phyloP scores from a whole-genome alignment of 2,888 invertebrate genomes.

The Eudasyphora cyanicolor region DNA sequence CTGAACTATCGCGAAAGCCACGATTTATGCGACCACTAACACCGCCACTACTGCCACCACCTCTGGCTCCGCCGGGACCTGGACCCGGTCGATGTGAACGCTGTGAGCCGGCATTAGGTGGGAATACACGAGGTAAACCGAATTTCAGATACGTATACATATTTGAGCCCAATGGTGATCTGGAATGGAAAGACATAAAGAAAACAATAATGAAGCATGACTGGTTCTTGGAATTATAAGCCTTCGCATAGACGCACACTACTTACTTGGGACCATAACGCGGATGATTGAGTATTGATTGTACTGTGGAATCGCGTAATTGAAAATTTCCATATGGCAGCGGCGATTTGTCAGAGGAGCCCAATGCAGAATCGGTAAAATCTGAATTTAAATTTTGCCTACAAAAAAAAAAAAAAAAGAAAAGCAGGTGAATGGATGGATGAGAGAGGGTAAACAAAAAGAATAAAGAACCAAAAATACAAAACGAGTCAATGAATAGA shows the following conservation, averaged over 20 bases:
- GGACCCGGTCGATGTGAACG: slow-evolving; percentile 82
- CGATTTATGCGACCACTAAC: slow-evolving; percentile 82
- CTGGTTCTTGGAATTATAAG: not conserved
- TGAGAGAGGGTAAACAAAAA: slow-evolving; percentile 48
- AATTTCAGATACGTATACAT: slow-evolving; percentile 97
- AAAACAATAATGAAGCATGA: slow-evolving; percentile 5
- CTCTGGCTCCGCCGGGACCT: slow-evolving; percentile 69
- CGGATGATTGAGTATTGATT: slow-evolving; percentile 91
- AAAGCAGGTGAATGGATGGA: too few relatives aligned
- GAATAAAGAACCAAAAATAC: too few relatives aligned
- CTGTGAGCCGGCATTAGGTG: slow-evolving; percentile 89
- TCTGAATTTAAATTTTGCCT: slow-evolving; percentile 97
- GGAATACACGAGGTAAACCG: slow-evolving; percentile 94
- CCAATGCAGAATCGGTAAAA: slow-evolving; percentile 95
- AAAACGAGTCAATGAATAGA: slow-evolving; percentile 54
- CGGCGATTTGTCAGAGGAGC: slow-evolving; percentile 95
- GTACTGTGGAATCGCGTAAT: slow-evolving; percentile 94
- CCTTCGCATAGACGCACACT: slow-evolving; percentile 14
- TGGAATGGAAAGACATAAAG: slow-evolving; percentile 72
- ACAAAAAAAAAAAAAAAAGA: too few relatives aligned
- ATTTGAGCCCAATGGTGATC: slow-evolving; percentile 92
- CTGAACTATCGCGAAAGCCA: slow-evolving; percentile 83
- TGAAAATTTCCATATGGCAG: slow-evolving; percentile 97
- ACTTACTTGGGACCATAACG: slow-evolving; percentile 93
- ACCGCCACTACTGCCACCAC: slow-evolving; percentile 68